These are phyloP conservation scores for Ennomos quercinarius DNA, from an alignment of 2,888 invertebrate genomes.

Conservation along the genomic window DNA sequence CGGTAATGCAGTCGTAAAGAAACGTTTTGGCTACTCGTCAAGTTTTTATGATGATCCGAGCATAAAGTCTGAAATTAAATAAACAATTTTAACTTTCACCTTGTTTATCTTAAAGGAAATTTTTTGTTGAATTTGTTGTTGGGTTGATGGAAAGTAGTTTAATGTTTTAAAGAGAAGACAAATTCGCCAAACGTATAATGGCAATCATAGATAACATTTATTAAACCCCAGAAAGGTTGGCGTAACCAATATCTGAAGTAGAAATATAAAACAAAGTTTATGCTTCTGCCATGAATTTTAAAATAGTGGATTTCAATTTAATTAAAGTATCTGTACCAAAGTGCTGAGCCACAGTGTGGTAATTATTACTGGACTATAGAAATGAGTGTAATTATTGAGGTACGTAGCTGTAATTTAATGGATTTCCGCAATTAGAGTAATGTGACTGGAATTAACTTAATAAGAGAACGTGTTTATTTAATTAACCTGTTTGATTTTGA, in stretches of 20 bases:
- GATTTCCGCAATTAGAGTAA: slow-evolving; percentile 20
- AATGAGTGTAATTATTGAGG: slow-evolving; percentile 10
- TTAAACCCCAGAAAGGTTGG: no score
- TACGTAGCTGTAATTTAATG: slow-evolving; percentile 13
- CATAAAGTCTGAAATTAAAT: slow-evolving; percentile 16
- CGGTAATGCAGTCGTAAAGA: slow-evolving; percentile 46
- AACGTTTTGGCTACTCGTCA: slow-evolving; percentile 37
- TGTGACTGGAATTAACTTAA: not conserved
- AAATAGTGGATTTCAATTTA: no score
- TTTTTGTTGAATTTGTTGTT: not conserved
- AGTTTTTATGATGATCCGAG: slow-evolving; percentile 32
- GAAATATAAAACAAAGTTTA: no score
- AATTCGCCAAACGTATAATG: no score
- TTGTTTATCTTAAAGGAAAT: no score
- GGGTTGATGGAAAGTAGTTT: no score
- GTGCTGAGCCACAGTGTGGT: not conserved
- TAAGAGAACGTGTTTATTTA: slow-evolving; percentile 1
- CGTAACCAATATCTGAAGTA: no score
- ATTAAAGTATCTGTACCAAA: no score
- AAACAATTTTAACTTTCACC: not conserved
- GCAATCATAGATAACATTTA: no score
- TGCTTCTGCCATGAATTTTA: no score
- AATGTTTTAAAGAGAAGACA: no score
- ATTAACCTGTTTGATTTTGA: no score
- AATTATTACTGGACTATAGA: slow-evolving; percentile 6